Evolutionary conservation across 2,113 vertebrate genomes (phyloP), one percentile per base, ranked within the genome.

Genomic region (Fukomys damarensis): DNA sequence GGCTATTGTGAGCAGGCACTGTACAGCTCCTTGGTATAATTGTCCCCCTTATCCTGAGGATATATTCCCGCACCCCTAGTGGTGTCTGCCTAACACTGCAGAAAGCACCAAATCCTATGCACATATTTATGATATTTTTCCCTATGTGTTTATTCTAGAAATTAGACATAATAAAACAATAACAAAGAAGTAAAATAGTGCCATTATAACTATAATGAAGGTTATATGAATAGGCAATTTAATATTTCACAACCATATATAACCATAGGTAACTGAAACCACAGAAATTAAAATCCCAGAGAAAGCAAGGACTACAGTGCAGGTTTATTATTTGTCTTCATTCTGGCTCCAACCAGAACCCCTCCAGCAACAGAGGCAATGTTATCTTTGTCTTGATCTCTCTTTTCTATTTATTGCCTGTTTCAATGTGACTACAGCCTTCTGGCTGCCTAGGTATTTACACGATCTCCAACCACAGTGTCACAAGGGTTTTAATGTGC

Each of bases 401-500:
- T 1, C 28, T 4, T 92, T 85, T 79, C 81, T 7, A 41, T n/a
- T 89, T 70, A 66, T 94, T 54, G 54, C 30, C 68, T 61, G 24
- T 74, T 92, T 74, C 28, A 16, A 24, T 49, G 35, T 63, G 59
- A 76, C n/a, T 20, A 43, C 19, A 65, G 32, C 52, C 56, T 93
- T 90, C 88, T 94, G 24, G 52, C n/a, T 46, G 41, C 54, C 72
- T 43, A 4, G 91, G 43, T 74, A 56, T 91, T 94, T 89, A 54
- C 74, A 83, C 32, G 80, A 0, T 76, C 80, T 87, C 66, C 72
- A 79, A 12, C n/a, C 82, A 91, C 54, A 43, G 46, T 82, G 89
- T 93, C 95, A 92, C 72, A 38, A 93, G 61, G 49, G 49, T 52
- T 84, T 89, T 58, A 61, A 83, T 17, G n/a, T 76, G 80, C 83